These are phyloP conservation scores for Pseudochirops cupreus DNA, from an alignment of 2,797 vertebrate genomes.

Conservation along the genomic window DNA sequence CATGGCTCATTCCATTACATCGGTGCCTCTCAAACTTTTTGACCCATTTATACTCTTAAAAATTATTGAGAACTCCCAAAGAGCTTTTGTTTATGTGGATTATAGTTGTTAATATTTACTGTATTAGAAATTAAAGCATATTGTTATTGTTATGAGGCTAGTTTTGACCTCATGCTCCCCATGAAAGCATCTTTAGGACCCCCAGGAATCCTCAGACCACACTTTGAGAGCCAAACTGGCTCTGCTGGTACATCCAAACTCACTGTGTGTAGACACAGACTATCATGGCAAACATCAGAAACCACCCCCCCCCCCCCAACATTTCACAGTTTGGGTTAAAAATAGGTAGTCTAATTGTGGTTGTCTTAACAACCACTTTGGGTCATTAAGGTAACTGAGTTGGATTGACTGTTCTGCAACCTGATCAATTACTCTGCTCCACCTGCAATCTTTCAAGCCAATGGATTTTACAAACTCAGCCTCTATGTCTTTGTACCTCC, in stretches of 20 bases:
- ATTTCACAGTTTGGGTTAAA: not conserved
- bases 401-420: constrained; percentile 18
- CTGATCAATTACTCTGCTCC: constrained; percentile 40
- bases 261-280: not conserved
- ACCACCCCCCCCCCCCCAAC: too few relatives aligned
- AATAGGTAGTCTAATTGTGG: not conserved
- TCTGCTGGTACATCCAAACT: not conserved
- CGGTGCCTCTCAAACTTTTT: not conserved
- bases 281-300: not conserved
- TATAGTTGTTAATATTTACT: not conserved
- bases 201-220: not conserved
- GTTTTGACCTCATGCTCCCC: not conserved
- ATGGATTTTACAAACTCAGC: not conserved
- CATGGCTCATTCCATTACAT: not conserved
- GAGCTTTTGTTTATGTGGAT: not conserved
- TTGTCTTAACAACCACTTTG: constrained; percentile 49
- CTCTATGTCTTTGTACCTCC: not conserved
- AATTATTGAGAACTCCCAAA: not conserved
- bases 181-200: not conserved
- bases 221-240: not conserved
- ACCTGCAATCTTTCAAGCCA: not conserved
- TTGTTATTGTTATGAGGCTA: not conserved
- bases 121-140: not conserved
- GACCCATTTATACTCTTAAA: not conserved
- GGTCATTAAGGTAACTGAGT: constrained; percentile 46